phyloP scores from a whole-genome alignment of 2,113 vertebrate genomes.

The Lampris megalopsis region DNA sequence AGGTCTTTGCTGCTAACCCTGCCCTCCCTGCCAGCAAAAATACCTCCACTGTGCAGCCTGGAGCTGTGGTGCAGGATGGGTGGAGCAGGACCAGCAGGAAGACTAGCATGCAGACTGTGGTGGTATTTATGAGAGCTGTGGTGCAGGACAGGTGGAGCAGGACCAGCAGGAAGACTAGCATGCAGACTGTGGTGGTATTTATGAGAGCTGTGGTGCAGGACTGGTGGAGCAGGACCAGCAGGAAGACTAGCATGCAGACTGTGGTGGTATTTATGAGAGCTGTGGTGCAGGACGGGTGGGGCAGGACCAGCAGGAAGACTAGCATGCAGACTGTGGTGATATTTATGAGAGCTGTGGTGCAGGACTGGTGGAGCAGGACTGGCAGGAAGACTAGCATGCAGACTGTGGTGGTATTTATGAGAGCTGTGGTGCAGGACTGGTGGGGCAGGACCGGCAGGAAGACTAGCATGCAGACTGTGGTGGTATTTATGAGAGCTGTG shows the following conservation, averaged over 20 bases:
- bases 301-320: too few relatives aligned
- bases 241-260: too few relatives aligned
- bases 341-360: constrained; percentile 8
- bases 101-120: too few relatives aligned
- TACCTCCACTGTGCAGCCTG: constrained; percentile 58
- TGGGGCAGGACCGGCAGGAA: too few relatives aligned
- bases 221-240: too few relatives aligned
- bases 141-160: neutral
- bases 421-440: neutral
- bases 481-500: too few relatives aligned
- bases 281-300: too few relatives aligned
- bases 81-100: neutral
- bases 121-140: too few relatives aligned
- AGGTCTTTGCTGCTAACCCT: constrained; percentile 33
- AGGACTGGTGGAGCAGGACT: constrained; percentile 15
- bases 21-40: constrained; percentile 49
- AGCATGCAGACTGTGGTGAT: neutral
- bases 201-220: too few relatives aligned
- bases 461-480: too few relatives aligned
- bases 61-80: constrained; percentile 12
- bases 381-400: neutral
- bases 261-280: too few relatives aligned
- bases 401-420: neutral
- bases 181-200: too few relatives aligned
- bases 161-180: neutral